Evolutionary conservation across 2,888 invertebrate species (phyloP).

Genomic region (Ernsta delagoae): DNA sequence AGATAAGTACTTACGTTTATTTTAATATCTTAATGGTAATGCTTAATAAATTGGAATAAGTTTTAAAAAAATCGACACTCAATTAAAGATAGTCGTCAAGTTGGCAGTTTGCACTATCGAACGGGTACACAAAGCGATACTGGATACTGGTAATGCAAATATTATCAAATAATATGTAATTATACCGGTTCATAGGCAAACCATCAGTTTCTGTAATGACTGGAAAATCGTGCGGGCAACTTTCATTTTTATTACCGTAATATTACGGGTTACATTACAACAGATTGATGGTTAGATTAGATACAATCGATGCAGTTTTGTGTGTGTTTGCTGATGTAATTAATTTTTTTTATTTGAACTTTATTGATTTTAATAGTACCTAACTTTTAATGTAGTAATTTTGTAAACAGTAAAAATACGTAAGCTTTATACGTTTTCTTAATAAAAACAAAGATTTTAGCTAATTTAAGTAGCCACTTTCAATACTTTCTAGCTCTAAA

Average conservation of each 20-base stretch:
- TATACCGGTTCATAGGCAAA: neutral
- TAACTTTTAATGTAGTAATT: too few relatives aligned
- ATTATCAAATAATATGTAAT: neutral
- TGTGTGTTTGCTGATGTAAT: constrained; percentile 22
- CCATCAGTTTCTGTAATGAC: neutral
- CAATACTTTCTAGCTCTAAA: too few relatives aligned
- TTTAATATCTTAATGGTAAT: too few relatives aligned
- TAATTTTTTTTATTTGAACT: neutral
- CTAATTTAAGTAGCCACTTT: too few relatives aligned
- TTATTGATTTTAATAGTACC: too few relatives aligned
- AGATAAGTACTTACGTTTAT: too few relatives aligned
- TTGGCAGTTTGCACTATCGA: neutral
- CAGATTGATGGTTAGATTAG: constrained; percentile 15
- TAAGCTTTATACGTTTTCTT: too few relatives aligned
- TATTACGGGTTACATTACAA: constrained; percentile 14
- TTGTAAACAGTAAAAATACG: too few relatives aligned
- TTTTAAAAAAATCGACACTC: too few relatives aligned
- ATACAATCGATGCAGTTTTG: constrained; percentile 27
- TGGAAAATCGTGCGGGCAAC: constrained; percentile 17
- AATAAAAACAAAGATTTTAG: too few relatives aligned
- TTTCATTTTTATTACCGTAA: constrained; percentile 27
- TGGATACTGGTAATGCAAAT: constrained; percentile 1
- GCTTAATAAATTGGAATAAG: too few relatives aligned
- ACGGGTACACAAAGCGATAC: neutral
- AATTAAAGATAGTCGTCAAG: too few relatives aligned